Base-by-base conservation (phyloP, 2,113 vertebrate species). In the Suricata suricatta region DNA sequence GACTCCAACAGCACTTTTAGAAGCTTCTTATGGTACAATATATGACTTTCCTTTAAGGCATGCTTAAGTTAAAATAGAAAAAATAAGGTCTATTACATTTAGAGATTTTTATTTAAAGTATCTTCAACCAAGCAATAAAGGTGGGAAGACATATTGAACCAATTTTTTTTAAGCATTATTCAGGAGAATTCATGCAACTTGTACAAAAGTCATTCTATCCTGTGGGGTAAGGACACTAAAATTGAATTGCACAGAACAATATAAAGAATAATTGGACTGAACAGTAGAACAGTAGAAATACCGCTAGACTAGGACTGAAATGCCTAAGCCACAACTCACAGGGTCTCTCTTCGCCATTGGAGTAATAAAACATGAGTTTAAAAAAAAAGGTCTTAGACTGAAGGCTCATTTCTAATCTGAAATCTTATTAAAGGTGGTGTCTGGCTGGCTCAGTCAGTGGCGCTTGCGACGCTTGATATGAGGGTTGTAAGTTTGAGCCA, bases 21-120 rank as follows among this genome's bases (percentile, higher is more conserved):
- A 81, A 64, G 19, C 25, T 88, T 57, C 13, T 76, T n/a, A 0
- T 47, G 33, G 12, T 83, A 90, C 29, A 79, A 90, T 84, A 29
- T 38, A 41, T 12, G 29, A 2, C 38, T 93, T 72, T 84, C 52
- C 25, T 44, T 60, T 27, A 33, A 52, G 52, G 8, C 25, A 47
- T 15, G 71, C 38, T 84, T 35, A 85, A 60, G 60, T 85, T 38
- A 90, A 86, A 64, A 83, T 87, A 63, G 23, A 86, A 77, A 76
- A 79, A 33, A 44, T 16, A 31, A n/a, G 15, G 10, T 33, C 21
- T 31, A 60, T 69, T 74, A 27, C 11, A 57, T n/a, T 85, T 72
- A 44, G 54, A 91, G 54, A 57, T 54, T 90, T 93, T 50, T 88
- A 74, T 23, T 69, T 76, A 76, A 94, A 93, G 11, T 15, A 85